Evolutionary conservation across 2,888 invertebrate genomes (phyloP).

Genomic region (Autographa pulchrina): DNA sequence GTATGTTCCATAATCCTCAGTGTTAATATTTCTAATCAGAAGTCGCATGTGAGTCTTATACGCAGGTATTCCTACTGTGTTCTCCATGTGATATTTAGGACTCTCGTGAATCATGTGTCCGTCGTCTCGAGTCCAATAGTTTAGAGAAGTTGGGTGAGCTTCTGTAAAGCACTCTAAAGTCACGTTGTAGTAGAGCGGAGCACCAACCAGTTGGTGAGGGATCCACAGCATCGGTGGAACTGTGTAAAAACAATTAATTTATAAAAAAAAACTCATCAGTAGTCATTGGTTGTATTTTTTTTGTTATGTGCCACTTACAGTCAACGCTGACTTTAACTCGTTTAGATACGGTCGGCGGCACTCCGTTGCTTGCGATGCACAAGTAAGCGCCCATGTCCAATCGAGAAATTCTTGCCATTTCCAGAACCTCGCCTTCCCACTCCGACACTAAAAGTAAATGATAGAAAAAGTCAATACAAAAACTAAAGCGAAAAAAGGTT

Average conservation of each 20-base stretch:
- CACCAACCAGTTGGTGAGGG: constrained; percentile 96
- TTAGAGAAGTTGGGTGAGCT: constrained; percentile 96
- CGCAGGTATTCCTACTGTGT: constrained; percentile 91
- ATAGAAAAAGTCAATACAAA: constrained; percentile 35
- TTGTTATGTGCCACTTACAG: constrained; percentile 91
- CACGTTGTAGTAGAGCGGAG: constrained; percentile 94
- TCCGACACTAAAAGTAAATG: constrained; percentile 91
- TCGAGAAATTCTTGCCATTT: constrained; percentile 95
- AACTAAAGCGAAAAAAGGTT: constrained; percentile 47
- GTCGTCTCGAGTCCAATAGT: constrained; percentile 96
- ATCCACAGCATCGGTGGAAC: constrained; percentile 98
- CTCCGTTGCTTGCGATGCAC: constrained; percentile 97
- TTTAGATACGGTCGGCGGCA: constrained; percentile 97
- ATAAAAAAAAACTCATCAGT: background rate
- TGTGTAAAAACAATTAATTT: constrained; percentile 78
- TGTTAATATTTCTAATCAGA: constrained; percentile 93
- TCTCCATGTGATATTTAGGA: constrained; percentile 94
- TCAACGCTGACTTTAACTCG: constrained; percentile 98
- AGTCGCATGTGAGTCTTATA: constrained; percentile 97
- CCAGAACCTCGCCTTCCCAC: constrained; percentile 95
- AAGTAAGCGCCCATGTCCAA: constrained; percentile 97
- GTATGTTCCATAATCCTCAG: constrained; percentile 95
- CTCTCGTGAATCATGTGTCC: constrained; percentile 97
- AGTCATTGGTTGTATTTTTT: no score
- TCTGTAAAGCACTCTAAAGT: constrained; percentile 97